Conservation (phyloP, 2,113 vertebrate genomes). For the Ochotona curzoniae region DNA sequence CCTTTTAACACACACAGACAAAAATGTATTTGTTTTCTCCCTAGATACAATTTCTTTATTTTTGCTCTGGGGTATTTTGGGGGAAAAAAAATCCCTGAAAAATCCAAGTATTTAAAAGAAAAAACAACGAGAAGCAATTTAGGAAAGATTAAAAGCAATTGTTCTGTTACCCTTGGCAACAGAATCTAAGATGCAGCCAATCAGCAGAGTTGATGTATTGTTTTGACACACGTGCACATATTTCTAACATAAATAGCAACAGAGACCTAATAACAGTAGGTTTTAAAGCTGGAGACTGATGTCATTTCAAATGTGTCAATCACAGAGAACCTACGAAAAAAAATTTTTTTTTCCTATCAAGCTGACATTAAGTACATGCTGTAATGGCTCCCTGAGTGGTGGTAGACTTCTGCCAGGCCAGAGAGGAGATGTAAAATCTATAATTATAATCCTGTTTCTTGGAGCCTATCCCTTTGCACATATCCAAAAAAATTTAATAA, state of each 20-base stretch:
- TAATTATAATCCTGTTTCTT: constrained; percentile 86
- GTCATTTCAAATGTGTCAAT: constrained; percentile 90
- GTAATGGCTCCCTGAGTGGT: constrained; percentile 85
- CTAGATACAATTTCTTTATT: constrained; percentile 63
- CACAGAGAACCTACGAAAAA: constrained; percentile 85
- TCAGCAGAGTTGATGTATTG: constrained; percentile 89
- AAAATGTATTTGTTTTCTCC: constrained; percentile 53
- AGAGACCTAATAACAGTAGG: constrained; percentile 91
- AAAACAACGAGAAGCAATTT: constrained; percentile 87
- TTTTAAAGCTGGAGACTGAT: constrained; percentile 89
- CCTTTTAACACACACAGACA: constrained; percentile 42
- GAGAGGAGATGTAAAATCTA: constrained; percentile 84
- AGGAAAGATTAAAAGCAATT: constrained; percentile 90
- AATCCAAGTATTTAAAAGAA: constrained; percentile 64
- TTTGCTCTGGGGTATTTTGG: constrained; percentile 41
- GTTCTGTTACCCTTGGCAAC: constrained; percentile 91
- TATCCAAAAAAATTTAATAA: constrained; percentile 77
- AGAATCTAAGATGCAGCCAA: constrained; percentile 86
- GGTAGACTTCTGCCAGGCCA: constrained; percentile 88
- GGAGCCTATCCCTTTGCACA: constrained; percentile 81
- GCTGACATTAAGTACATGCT: constrained; percentile 88
- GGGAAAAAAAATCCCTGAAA: constrained; percentile 56
- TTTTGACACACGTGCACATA: constrained; percentile 89
- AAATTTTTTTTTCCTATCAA: constrained; percentile 84
- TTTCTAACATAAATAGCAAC: constrained; percentile 93